Conservation (phyloP, 2,888 invertebrate species). For the Acrobasis repandana region DNA sequence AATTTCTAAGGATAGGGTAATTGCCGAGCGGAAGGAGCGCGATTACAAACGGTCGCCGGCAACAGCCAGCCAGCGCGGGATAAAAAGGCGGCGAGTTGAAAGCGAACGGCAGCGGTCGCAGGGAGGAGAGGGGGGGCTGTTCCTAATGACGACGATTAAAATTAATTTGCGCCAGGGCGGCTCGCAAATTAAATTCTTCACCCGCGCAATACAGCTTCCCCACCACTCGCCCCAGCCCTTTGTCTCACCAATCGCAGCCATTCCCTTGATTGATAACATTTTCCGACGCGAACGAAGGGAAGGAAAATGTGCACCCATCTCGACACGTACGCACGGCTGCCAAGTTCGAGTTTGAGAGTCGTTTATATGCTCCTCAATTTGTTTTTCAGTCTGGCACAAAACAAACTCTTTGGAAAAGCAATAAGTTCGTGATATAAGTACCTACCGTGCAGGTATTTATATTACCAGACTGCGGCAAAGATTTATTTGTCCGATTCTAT, state of each 20-base stretch:
- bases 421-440: too few relatives aligned
- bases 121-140: slow-evolving; percentile 37
- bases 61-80: slow-evolving; percentile 24
- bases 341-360: slow-evolving; percentile 9
- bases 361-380: slow-evolving; percentile 6
- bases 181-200: slow-evolving; percentile 72
- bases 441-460: too few relatives aligned
- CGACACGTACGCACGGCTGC: slow-evolving; percentile 26
- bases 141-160: slow-evolving; percentile 77
- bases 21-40: slow-evolving; percentile 36
- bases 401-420: neutral
- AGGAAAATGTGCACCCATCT: slow-evolving; percentile 10
- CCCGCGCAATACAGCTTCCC: slow-evolving; percentile 42
- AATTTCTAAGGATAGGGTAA: slow-evolving; percentile 42
- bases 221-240: slow-evolving; percentile 33
- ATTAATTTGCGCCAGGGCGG: slow-evolving; percentile 69
- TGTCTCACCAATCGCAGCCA: slow-evolving; percentile 44
- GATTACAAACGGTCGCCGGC: slow-evolving; percentile 30
- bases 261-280: slow-evolving; percentile 54
- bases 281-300: slow-evolving; percentile 7
- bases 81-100: slow-evolving; percentile 31
- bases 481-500: too few relatives aligned
- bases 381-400: neutral
- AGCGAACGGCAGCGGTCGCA: slow-evolving; percentile 22
- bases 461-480: too few relatives aligned